Evolutionary conservation across 2,797 vertebrate genomes (phyloP), one percentile per base, ranked within the genome.

Genomic region (Epinephelus malabaricus): DNA sequence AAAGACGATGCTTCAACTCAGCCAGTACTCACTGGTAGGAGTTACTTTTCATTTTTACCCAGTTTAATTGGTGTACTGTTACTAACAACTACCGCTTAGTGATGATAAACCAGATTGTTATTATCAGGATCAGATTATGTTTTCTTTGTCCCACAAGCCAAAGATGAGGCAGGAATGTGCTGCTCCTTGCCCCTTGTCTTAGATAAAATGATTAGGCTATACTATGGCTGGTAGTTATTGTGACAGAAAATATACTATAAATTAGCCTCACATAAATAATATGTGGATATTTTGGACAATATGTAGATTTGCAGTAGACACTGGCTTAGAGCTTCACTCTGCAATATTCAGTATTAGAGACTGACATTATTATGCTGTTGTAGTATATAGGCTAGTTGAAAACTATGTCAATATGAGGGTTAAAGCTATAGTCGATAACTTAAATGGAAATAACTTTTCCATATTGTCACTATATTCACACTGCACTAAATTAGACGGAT

Each of bases 31-130:
- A 46, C 9, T 53, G 18, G 27, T 45, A 38, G 7, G 21, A 61
- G 67, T 13, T 51, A 17, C 58, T n/a, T 76, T 45, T 19, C 2
- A 73, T 61, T 78, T 69, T 78, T 59, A 60, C 54, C n/a, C 14
- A 69, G 38, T 65, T 53, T 1, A 6, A 45, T 27, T 67, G 25
- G 25, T 71, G 17, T 61, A 7, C 46, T 51, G 40, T 56, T 58
- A 19, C 49, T 45, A 4, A 60, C 13, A 55, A 19, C 18, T 55
- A 58, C 49, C 17, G 21, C 23, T 38, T 51, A n/a, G 38, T 51
- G 25, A 51, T 18, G 10, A 73, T 56, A 18, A 47, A 10, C 10
- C 62, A 60, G 19, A 19, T 19, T 69, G 30, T 47, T 61, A 15
- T 65, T 17, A 25, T 18, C 3, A 23, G 3, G 5, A 11, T 51